phyloP scores from a whole-genome alignment of 2,113 vertebrate genomes.

The Albula glossodonta region DNA sequence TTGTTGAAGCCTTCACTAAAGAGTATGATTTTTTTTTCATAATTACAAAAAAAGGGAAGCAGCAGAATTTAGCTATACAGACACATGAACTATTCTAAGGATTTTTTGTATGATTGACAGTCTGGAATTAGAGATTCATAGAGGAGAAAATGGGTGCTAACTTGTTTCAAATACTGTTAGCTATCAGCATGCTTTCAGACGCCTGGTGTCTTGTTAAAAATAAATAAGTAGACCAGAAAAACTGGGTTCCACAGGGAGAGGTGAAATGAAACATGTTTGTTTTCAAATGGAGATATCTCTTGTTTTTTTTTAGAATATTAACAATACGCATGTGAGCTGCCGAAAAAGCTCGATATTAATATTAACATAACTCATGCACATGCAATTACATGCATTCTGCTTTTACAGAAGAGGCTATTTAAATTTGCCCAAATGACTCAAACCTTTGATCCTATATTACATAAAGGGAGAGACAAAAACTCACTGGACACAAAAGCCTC shows the following conservation, averaged over 20 bases:
- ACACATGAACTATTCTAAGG: constrained; percentile 1
- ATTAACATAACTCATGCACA: no score
- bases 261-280: not conserved
- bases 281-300: not conserved
- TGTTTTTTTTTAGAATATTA: not conserved
- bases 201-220: not conserved
- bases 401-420: no score
- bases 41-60: not conserved
- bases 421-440: not conserved
- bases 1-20: not conserved
- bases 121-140: not conserved
- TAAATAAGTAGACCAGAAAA: not conserved
- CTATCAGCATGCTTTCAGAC: not conserved
- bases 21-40: not conserved
- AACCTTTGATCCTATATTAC: not conserved
- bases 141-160: not conserved
- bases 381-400: no score
- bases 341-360: no score
- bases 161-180: not conserved
- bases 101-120: not conserved
- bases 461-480: not conserved
- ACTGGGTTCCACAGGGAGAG: not conserved
- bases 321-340: no score
- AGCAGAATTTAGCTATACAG: not conserved
- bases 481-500: not conserved